phyloP scores from a whole-genome alignment of 2,888 invertebrate species.

The Cosmia pyralina region DNA sequence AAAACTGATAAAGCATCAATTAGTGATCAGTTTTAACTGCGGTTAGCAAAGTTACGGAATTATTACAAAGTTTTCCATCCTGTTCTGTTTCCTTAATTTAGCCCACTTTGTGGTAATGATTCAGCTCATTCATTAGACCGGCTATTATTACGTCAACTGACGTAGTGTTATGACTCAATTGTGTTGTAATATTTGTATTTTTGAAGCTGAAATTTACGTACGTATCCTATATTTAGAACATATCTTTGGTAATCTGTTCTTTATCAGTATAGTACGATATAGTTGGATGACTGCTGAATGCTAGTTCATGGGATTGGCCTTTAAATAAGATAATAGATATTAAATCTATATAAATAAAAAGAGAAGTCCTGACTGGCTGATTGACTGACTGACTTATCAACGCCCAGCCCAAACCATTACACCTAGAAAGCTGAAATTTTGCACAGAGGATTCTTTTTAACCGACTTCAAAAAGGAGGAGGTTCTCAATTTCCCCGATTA shows the following conservation, averaged over 20 bases:
- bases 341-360: too few species aligned
- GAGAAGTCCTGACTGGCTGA: too few species aligned
- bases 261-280: background rate
- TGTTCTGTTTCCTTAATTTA: constrained; percentile 74
- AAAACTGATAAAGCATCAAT: constrained; percentile 39
- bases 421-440: too few species aligned
- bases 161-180: constrained; percentile 49
- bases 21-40: constrained; percentile 35
- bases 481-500: too few species aligned
- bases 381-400: too few species aligned
- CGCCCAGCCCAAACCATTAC: too few species aligned
- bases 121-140: constrained; percentile 75
- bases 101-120: constrained; percentile 72
- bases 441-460: too few species aligned
- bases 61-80: constrained; percentile 66
- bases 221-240: constrained; percentile 20
- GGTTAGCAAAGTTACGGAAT: constrained; percentile 43
- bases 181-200: constrained; percentile 57
- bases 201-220: constrained; percentile 23
- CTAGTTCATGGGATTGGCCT: background rate
- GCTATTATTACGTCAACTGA: constrained; percentile 64
- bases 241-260: constrained; percentile 1
- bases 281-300: background rate
- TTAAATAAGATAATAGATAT: constrained; percentile 7
- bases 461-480: too few species aligned